A percentile compares a stretch with the other conserved stretches of the same genome.
Evolutionary conservation across 1,140 invertebrate species (phyloP).

Genomic region (Pseudomyrmex gracilis): DNA sequence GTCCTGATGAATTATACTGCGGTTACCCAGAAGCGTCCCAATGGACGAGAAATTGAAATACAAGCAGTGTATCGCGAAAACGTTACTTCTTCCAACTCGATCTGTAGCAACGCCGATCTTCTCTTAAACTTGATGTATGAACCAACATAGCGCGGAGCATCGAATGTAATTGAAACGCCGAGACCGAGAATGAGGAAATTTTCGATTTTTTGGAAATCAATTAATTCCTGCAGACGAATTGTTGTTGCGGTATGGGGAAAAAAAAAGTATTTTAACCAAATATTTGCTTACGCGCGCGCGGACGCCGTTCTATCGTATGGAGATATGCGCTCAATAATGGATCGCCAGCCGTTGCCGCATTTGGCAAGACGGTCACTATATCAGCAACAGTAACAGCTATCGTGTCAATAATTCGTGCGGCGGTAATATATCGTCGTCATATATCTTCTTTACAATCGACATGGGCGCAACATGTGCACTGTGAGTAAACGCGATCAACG

Average conservation of each 20-base stretch:
- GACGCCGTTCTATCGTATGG: constrained; percentile 10
- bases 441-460: constrained; percentile 54
- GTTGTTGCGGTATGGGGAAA: too few species aligned
- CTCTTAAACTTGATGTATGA: constrained; percentile 26
- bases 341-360: constrained; percentile 40
- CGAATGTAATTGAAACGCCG: background rate
- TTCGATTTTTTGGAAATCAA: constrained; percentile 4
- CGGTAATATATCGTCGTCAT: constrained; percentile 46
- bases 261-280: constrained; percentile 13
- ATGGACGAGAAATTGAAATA: constrained; percentile 47
- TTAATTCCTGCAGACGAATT: background rate
- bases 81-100: constrained; percentile 29
- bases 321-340: constrained; percentile 41
- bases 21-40: constrained; percentile 50
- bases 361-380: constrained; percentile 55
- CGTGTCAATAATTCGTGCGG: constrained; percentile 56
- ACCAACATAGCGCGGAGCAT: background rate
- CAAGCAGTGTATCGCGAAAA: constrained; percentile 52
- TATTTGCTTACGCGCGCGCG: background rate
- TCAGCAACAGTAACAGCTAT: constrained; percentile 53
- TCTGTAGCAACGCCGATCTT: constrained; percentile 16
- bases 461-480: constrained; percentile 30
- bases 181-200: background rate
- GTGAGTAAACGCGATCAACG: constrained; percentile 46
- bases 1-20: constrained; percentile 49